Percentiles rank a stretch among this genome's conserved stretches.
phyloP scores from a whole-genome alignment of 2,888 invertebrate species.

The Ctenicera cuprea region DNA sequence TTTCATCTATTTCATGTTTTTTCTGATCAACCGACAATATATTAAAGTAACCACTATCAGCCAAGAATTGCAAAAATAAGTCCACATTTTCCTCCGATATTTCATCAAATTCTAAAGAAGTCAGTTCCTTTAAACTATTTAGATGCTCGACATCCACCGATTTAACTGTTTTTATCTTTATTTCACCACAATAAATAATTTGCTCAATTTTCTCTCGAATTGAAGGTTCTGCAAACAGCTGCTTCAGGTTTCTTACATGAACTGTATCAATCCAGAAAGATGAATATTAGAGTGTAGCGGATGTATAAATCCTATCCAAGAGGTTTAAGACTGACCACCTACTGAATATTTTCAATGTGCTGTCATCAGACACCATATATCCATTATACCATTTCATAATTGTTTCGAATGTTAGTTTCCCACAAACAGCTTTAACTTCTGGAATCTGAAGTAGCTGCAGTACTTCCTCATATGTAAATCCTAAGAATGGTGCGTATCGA shows the following conservation, averaged over 20 bases:
- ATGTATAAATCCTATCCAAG: constrained; percentile 4
- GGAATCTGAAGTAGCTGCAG: constrained; percentile 48
- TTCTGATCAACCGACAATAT: constrained; percentile 50
- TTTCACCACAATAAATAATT: constrained; percentile 33
- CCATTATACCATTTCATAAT: constrained; percentile 50
- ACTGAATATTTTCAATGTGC: constrained; percentile 35
- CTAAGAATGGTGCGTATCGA: constrained; percentile 50
- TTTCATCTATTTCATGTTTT: constrained; percentile 39
- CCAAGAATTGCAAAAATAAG: constrained; percentile 45
- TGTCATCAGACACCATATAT: constrained; percentile 21
- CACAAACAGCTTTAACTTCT: constrained; percentile 50
- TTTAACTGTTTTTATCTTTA: constrained; percentile 33
- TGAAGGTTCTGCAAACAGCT: constrained; percentile 35
- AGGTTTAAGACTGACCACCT: constrained; percentile 36
- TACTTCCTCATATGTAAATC: constrained; percentile 52
- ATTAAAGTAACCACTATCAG: constrained; percentile 54
- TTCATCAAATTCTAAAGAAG: constrained; percentile 37
- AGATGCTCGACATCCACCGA: constrained; percentile 30
- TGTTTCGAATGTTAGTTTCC: constrained; percentile 43
- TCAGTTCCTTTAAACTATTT: constrained; percentile 33
- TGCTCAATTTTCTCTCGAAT: constrained; percentile 38
- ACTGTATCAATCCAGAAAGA: constrained; percentile 39
- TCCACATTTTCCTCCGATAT: constrained; percentile 35
- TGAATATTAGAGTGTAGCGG: constrained; percentile 29
- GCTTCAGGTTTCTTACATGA: constrained; percentile 29